Conservation (phyloP, 2,113 vertebrate species). For the Psammodynastes pulverulentus region DNA sequence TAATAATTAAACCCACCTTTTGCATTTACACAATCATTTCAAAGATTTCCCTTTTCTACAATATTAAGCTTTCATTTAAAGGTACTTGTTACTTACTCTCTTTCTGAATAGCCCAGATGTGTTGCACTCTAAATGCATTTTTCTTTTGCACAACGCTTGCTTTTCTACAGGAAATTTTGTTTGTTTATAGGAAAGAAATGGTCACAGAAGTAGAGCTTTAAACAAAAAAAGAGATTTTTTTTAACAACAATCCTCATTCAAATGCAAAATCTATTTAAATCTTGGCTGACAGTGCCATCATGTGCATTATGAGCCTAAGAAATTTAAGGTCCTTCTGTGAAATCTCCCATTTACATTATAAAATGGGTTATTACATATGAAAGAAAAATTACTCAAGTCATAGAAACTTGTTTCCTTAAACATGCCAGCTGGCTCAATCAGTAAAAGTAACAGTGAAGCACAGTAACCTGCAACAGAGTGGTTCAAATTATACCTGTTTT, state of each 20-base stretch:
- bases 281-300: slow-evolving; percentile 37
- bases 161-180: neutral
- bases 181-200: neutral
- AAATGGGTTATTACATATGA: slow-evolving; percentile 25
- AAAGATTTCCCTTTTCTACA: neutral
- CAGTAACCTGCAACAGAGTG: neutral
- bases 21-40: slow-evolving; percentile 13
- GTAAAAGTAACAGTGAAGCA: neutral
- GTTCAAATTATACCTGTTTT: neutral
- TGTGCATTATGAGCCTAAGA: slow-evolving; percentile 32
- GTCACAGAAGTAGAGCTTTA: slow-evolving; percentile 18
- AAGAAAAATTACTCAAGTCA: slow-evolving; percentile 37
- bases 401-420: slow-evolving; percentile 15
- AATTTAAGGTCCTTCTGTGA: slow-evolving; percentile 29
- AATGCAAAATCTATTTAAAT: slow-evolving; percentile 29
- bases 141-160: neutral
- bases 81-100: neutral
- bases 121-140: neutral
- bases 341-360: slow-evolving; percentile 34
- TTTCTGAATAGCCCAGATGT: neutral
- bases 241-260: slow-evolving; percentile 30
- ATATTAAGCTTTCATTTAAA: neutral
- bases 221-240: slow-evolving; percentile 8
- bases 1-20: neutral
- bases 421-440: slow-evolving; percentile 14